A percentile compares a stretch with the other conserved stretches of the same genome.
These are phyloP conservation scores for Eupristina koningsbergeri DNA, from an alignment of 1,140 invertebrate genomes.

Conservation along the genomic window DNA sequence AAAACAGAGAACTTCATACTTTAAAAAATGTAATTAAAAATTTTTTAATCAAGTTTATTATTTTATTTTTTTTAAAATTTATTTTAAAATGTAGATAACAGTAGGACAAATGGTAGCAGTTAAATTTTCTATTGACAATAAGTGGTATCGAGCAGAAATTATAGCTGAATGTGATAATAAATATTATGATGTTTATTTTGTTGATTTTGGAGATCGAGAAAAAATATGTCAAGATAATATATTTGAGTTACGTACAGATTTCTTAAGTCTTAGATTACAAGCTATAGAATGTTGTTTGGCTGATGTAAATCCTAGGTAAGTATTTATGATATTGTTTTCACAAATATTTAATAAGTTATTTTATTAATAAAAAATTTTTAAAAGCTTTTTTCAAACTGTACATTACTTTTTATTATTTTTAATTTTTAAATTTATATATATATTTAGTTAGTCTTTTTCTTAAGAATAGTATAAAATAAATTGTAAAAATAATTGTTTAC, in stretches of 20 bases:
- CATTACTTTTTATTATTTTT: background rate
- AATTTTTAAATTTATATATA: conserved; percentile 4
- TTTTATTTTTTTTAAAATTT: conserved; percentile 30
- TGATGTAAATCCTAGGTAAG: conserved; percentile 77
- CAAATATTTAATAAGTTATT: background rate
- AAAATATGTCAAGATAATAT: conserved; percentile 77
- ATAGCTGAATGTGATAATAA: conserved; percentile 62
- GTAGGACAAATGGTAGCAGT: conserved; percentile 86
- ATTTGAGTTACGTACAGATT: conserved; percentile 81
- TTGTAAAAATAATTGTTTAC: conserved; percentile 30
- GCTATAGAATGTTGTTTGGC: conserved; percentile 87
- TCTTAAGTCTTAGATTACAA: conserved; percentile 81
- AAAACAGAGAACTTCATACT: conserved; percentile 77
- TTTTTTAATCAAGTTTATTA: conserved; percentile 34
- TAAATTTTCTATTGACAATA: conserved; percentile 81
- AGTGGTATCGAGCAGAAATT: conserved; percentile 81
- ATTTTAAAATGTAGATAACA: conserved; percentile 70
- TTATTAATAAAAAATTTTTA: background rate
- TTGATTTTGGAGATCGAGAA: conserved; percentile 87
- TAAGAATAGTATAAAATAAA: conserved; percentile 15
- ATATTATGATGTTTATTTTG: conserved; percentile 81
- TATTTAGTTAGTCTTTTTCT: background rate
- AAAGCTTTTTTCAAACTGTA: background rate
- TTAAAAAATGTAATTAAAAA: conserved; percentile 67
- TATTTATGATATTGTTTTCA: conserved; percentile 37